Evolutionary conservation across 2,888 invertebrate species (phyloP).

Genomic region (Sepiola atlantica): DNA sequence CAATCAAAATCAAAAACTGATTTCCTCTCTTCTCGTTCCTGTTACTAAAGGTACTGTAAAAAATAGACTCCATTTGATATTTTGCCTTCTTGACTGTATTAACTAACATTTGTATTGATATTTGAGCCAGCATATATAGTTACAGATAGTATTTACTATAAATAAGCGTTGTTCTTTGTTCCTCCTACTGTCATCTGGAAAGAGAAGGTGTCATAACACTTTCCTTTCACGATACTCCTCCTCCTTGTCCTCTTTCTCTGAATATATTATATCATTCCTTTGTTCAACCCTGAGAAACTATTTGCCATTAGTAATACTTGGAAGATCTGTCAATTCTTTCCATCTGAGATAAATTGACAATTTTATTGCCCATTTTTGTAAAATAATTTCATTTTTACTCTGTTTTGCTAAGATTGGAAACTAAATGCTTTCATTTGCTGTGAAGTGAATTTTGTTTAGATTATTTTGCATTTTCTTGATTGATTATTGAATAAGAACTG

Average conservation of each 20-base stretch:
- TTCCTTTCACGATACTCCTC: neutral
- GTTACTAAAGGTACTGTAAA: neutral
- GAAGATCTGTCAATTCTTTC: neutral
- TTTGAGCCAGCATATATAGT: neutral
- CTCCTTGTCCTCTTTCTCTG: neutral
- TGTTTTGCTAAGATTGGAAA: neutral
- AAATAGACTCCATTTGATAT: neutral
- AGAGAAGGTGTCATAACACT: neutral
- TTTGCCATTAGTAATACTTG: neutral
- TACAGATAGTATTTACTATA: neutral
- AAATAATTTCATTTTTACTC: neutral
- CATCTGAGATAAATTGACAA: neutral
- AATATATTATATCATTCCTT: neutral
- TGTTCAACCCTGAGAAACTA: neutral
- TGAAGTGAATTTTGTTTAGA: neutral
- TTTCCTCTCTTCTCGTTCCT: neutral
- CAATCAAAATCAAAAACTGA: neutral
- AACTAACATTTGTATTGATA: neutral
- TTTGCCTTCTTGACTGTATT: neutral
- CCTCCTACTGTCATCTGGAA: neutral
- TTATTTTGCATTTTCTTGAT: neutral
- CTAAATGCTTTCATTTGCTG: neutral
- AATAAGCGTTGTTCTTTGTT: neutral
- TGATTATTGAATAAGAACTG: neutral
- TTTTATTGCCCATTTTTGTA: neutral